Percentiles rank a stretch among this genome's conserved stretches.
Conservation (phyloP, 2,888 invertebrate genomes). For the Agrotis exclamationis region DNA sequence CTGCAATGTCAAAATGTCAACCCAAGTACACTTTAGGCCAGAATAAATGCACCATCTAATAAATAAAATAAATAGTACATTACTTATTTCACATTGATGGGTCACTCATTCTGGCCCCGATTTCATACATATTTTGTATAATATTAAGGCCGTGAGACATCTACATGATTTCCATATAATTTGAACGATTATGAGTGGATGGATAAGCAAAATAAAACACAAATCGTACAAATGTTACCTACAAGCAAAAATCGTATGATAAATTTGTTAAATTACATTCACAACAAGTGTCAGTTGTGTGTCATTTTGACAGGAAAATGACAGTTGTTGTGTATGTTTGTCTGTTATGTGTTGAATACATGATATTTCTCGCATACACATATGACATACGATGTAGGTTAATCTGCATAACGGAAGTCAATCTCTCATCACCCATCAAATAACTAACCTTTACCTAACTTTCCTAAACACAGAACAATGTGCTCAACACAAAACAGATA, state of each 20-base stretch:
- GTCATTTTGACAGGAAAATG: conserved; percentile 23
- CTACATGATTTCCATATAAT: conserved; percentile 75
- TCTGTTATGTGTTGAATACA: conserved; percentile 60
- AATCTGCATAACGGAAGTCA: conserved; percentile 10
- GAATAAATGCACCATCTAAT: conserved; percentile 26
- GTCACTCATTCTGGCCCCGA: conserved; percentile 24
- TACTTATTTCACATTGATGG: neutral
- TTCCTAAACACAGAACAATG: conserved; percentile 45
- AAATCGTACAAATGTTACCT: conserved; percentile 70
- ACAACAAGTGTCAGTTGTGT: conserved; percentile 50
- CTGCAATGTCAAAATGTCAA: conserved; percentile 15
- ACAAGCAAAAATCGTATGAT: conserved; percentile 71
- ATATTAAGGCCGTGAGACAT: conserved; percentile 68
- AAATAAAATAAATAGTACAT: conserved; percentile 1
- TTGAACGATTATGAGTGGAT: conserved; percentile 71
- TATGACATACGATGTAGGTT: neutral
- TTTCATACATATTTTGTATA: conserved; percentile 60
- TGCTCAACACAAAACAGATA: conserved; percentile 58
- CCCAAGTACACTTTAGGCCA: conserved; percentile 24
- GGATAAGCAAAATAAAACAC: conserved; percentile 76
- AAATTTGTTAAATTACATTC: conserved; percentile 63
- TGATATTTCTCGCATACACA: conserved; percentile 15
- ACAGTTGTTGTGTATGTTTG: conserved; percentile 47
- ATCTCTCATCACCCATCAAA: conserved; percentile 22
- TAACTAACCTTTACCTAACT: conserved; percentile 34